Evolutionary conservation across 2,888 invertebrate genomes (phyloP).

Genomic region (Spisula subtruncata): DNA sequence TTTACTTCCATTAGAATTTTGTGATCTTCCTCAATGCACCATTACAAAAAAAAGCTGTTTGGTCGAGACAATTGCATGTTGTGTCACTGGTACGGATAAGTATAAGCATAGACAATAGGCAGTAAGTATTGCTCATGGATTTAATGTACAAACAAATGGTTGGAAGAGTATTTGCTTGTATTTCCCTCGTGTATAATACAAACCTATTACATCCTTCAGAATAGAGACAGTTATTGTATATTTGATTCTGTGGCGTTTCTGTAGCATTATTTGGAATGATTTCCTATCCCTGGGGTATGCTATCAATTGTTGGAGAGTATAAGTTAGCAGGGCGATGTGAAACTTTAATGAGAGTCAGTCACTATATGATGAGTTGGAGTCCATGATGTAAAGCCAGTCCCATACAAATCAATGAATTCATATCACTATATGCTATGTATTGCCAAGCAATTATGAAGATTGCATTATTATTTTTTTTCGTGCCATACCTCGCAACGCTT

Average conservation of each 20-base stretch:
- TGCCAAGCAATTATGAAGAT: slow-evolving; percentile 63
- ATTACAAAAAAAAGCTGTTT: not conserved
- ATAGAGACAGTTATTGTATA: slow-evolving; percentile 70
- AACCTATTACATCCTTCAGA: slow-evolving; percentile 66
- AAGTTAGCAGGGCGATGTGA: slow-evolving; percentile 51
- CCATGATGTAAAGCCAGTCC: slow-evolving; percentile 37
- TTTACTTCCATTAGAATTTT: too few relatives aligned
- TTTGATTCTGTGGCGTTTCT: slow-evolving; percentile 63
- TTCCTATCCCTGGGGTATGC: slow-evolving; percentile 60
- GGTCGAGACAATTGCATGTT: not conserved
- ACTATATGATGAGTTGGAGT: slow-evolving; percentile 57
- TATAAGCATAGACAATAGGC: not conserved
- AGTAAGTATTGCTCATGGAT: slow-evolving; percentile 20
- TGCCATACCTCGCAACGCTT: slow-evolving; percentile 32
- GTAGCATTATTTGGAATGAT: slow-evolving; percentile 67
- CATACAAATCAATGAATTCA: slow-evolving; percentile 65
- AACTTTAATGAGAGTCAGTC: slow-evolving; percentile 68
- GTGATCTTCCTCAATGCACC: too few relatives aligned
- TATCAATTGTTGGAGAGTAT: slow-evolving; percentile 64
- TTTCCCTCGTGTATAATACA: slow-evolving; percentile 65
- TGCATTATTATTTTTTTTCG: slow-evolving; percentile 49
- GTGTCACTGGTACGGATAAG: not conserved
- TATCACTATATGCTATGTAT: slow-evolving; percentile 51
- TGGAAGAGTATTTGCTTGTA: slow-evolving; percentile 45
- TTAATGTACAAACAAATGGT: slow-evolving; percentile 51